phyloP scores from a whole-genome alignment of 2,113 vertebrate species.

The Arenaria interpres region DNA sequence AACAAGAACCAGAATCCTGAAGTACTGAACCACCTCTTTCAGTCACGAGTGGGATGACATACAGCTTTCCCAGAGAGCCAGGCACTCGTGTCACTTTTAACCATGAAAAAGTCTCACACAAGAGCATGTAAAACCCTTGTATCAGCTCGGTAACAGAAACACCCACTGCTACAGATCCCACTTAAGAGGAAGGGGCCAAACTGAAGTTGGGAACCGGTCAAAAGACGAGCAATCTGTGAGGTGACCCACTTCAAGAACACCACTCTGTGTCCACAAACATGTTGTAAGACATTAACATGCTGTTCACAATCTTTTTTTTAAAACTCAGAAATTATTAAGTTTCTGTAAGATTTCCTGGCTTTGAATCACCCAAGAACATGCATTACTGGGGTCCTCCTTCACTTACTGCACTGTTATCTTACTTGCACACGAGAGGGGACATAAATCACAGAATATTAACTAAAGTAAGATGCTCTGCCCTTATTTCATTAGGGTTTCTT shows the following conservation, averaged over 20 bases:
- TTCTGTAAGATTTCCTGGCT: background rate
- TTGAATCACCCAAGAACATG: background rate
- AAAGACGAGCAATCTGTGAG: background rate
- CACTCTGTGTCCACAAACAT: background rate
- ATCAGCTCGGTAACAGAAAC: background rate
- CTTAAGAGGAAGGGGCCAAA: background rate
- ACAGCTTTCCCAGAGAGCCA: background rate
- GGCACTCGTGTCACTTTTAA: background rate
- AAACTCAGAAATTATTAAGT: background rate
- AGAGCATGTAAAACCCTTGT: background rate
- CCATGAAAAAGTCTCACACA: background rate
- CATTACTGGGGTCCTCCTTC: background rate
- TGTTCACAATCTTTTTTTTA: background rate
- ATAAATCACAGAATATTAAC: background rate
- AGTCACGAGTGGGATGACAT: background rate
- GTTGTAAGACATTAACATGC: background rate
- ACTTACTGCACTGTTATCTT: background rate
- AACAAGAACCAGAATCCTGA: background rate
- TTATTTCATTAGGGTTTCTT: background rate
- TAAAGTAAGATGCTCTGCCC: background rate
- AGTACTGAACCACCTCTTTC: background rate
- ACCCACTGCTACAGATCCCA: background rate
- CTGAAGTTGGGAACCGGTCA: background rate
- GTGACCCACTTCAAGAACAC: background rate
- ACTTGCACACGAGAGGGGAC: background rate